A percentile compares a stretch with the other conserved stretches of the same genome.
Evolutionary conservation across 2,113 vertebrate genomes (phyloP).

Genomic region (Percina caprodes): DNA sequence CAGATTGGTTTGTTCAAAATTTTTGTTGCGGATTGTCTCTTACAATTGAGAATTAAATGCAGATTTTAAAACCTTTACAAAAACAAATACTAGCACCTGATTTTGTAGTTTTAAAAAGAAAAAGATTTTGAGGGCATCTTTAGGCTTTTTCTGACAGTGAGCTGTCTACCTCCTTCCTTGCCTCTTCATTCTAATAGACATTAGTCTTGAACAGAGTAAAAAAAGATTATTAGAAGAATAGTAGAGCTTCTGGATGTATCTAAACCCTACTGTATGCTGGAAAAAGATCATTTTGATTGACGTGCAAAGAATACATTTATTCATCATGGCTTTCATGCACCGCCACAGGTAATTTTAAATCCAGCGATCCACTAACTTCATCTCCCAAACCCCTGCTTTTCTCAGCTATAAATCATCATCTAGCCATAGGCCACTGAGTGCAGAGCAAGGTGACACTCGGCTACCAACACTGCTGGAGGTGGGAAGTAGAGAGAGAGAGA

Average conservation of each 20-base stretch:
- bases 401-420: conserved; percentile 75
- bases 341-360: conserved; percentile 73
- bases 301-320: conserved; percentile 48
- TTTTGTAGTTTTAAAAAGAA: background rate
- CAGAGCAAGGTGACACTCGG: conserved; percentile 74
- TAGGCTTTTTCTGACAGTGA: conserved; percentile 5
- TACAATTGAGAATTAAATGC: background rate
- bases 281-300: conserved; percentile 57
- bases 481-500: conserved; percentile 19
- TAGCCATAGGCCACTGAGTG: conserved; percentile 64
- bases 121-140: conserved; percentile 14
- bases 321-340: conserved; percentile 60
- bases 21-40: background rate
- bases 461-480: conserved; percentile 50
- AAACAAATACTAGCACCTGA: background rate
- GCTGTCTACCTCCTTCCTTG: background rate
- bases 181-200: conserved; percentile 23
- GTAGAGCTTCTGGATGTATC: conserved; percentile 29
- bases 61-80: background rate
- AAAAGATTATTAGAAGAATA: conserved; percentile 30
- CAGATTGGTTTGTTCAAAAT: background rate
- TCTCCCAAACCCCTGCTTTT: conserved; percentile 49
- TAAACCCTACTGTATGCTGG: conserved; percentile 28
- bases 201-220: background rate
- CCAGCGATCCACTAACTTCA: conserved; percentile 62